A percentile compares a stretch with the other conserved stretches of the same genome.
These are phyloP conservation scores for Eudorcas thomsonii DNA, from an alignment of 2,113 vertebrate species.

Conservation along the genomic window DNA sequence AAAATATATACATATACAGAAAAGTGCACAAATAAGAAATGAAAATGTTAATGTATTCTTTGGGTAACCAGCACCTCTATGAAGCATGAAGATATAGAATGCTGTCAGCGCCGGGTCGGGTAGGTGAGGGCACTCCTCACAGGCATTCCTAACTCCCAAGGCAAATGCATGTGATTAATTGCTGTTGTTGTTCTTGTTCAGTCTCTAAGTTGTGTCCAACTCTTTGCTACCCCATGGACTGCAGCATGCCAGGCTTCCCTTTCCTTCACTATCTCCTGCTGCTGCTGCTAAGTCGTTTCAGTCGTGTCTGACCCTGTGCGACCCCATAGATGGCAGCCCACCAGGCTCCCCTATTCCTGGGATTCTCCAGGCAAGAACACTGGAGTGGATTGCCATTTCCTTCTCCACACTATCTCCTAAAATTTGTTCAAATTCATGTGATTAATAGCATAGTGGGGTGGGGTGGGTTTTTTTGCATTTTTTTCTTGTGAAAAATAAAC, in stretches of 20 bases:
- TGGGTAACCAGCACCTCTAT: neutral
- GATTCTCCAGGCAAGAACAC: too few species aligned
- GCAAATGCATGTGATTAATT: neutral
- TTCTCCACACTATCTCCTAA: neutral
- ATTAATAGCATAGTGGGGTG: neutral
- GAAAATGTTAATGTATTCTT: neutral
- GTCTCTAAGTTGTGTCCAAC: neutral
- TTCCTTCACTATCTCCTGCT: neutral
- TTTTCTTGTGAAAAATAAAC: neutral
- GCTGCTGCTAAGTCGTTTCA: too few species aligned
- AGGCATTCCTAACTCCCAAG: neutral
- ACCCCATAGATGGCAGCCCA: too few species aligned
- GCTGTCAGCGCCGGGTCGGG: rapidly evolving
- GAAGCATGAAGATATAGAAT: neutral
- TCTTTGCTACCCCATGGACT: neutral
- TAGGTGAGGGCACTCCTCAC: neutral
- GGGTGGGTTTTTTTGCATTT: neutral
- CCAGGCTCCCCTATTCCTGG: too few species aligned
- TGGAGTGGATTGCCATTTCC: too few species aligned
- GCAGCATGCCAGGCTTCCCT: neutral
- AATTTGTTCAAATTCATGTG: neutral
- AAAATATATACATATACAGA: neutral
- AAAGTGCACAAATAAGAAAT: neutral
- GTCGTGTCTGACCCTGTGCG: too few species aligned
- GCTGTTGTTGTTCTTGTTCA: neutral